phyloP scores from a whole-genome alignment of 2,888 invertebrate species.

The Hirtodrosophila duncani region DNA sequence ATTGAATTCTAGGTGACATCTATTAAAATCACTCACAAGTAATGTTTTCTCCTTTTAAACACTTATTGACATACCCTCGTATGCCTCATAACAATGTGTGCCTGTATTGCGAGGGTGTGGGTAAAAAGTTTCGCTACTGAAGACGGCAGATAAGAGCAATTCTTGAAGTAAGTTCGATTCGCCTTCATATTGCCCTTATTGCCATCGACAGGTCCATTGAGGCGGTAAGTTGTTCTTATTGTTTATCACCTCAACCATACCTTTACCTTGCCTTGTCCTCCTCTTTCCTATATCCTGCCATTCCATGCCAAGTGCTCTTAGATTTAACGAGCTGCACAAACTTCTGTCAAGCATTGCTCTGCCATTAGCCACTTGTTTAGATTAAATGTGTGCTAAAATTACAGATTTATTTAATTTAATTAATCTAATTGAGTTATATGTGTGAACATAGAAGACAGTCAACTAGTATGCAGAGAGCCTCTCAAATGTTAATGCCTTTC shows the following conservation, averaged over 20 bases:
- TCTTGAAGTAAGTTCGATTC: constrained; percentile 49
- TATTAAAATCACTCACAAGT: no score
- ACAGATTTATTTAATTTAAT: constrained; percentile 55
- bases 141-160: constrained; percentile 51
- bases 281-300: not conserved
- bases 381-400: constrained; percentile 50
- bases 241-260: constrained; percentile 37
- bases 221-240: constrained; percentile 22
- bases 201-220: no score
- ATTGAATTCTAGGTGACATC: no score
- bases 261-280: not conserved
- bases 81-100: constrained; percentile 52
- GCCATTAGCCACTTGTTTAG: constrained; percentile 48
- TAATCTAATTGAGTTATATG: constrained; percentile 59
- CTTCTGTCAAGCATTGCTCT: constrained; percentile 22
- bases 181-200: no score
- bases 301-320: constrained; percentile 19
- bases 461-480: not conserved
- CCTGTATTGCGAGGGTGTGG: constrained; percentile 12
- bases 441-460: constrained; percentile 15
- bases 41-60: no score
- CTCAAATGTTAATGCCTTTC: not conserved
- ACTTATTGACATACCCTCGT: constrained; percentile 35
- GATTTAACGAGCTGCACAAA: constrained; percentile 25
- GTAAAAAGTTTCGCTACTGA: not conserved